A percentile compares a stretch with the other conserved stretches of the same genome.
These are phyloP conservation scores for Mormyrops boulengeri DNA, from an alignment of 2,797 vertebrate genomes.

Conservation along the genomic window DNA sequence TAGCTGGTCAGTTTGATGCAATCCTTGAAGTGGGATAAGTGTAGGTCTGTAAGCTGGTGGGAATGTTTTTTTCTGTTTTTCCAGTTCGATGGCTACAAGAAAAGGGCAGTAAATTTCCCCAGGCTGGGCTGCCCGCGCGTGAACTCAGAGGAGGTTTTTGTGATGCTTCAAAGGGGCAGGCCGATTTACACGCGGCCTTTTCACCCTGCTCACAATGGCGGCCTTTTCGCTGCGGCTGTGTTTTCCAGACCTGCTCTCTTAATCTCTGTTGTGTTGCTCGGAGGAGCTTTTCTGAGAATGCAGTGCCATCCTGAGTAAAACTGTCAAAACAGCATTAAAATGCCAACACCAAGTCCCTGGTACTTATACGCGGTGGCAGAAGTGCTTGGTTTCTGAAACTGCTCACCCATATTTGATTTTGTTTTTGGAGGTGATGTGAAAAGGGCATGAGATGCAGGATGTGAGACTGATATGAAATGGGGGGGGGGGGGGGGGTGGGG, in stretches of 20 bases:
- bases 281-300: not conserved
- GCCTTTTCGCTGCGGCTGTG: not conserved
- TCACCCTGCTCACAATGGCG: not conserved
- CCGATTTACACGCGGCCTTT: slow-evolving; percentile 3
- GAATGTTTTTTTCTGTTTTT: not conserved
- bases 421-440: not conserved
- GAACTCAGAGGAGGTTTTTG: not conserved
- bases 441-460: not conserved
- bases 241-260: not conserved
- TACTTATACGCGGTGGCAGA: not conserved
- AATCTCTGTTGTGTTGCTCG: not conserved
- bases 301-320: not conserved
- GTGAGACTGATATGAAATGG: not conserved
- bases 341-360: not conserved
- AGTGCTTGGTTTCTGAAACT: not conserved
- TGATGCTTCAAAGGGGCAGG: not conserved
- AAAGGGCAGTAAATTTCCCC: slow-evolving; percentile 9
- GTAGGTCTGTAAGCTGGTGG: not conserved
- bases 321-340: not conserved
- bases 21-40: not conserved
- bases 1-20: not conserved
- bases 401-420: not conserved
- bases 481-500: not conserved
- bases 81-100: not conserved
- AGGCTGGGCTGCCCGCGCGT: not conserved